Evolutionary conservation across 92 coral and sea anemone genomes (phyloP), one percentile per base, ranked within the genome.

Genomic region (Pocillopora meandrina): DNA sequence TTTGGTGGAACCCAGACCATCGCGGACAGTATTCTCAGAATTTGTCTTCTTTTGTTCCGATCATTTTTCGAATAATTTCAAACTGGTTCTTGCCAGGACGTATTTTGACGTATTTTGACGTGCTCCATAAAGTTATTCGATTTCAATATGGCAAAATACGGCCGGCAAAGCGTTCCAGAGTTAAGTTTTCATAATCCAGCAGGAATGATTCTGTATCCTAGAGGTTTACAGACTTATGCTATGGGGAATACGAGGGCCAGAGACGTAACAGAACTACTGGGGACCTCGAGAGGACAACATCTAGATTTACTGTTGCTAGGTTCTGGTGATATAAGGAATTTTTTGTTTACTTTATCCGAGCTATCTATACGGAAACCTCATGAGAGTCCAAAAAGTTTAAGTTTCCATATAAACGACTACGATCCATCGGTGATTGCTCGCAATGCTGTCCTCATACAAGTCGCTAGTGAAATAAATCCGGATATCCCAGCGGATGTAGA

Each of bases 241-340:
- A 89, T 85, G 85, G 95, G 92, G 0, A 91, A 91, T 83, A 91
- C 95, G 58, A 85, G 88, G 56, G 85, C 81, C 19, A 85, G 81
- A 35, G 84, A 80, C 33, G 31, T 91, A 0, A 87, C 95, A 42
- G 92, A 89, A 72, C 20, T 78, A 55, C 71, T 89, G 5, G 83
- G 90, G 5, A 91, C 92, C 0, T 69, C 65, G 60, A 78, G 85
- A 72, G 79, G 64, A 57, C 85, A 84, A 62, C 49, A 75, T 58
- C 49, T 91, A 20, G 85, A 91, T 47, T 42, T 91, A 61, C 88
- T 91, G 59, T 71, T 91, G 15, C 79, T 89, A 9, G 95, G 79
- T 31, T 91, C 90, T 0, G 95, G 95, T 5, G 95, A 91, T 62
- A 82, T 91, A 13, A 86, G 95, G 79, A 82, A 91, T 89, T 20